phyloP scores from a whole-genome alignment of 1,140 invertebrate genomes.

The Drosophila ambigua region DNA sequence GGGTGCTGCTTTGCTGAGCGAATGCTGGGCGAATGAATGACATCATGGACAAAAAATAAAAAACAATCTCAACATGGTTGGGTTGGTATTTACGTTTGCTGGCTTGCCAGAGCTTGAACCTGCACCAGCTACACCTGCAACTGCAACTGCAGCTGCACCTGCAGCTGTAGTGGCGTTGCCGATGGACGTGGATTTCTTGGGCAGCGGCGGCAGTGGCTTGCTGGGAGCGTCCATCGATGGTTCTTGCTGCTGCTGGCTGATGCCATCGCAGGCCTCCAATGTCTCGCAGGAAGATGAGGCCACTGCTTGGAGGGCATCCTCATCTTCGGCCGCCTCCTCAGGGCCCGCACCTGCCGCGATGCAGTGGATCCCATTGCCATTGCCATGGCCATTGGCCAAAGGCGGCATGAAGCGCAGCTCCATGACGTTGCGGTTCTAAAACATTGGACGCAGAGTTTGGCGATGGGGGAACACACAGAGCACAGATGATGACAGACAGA shows the following conservation, averaged over 20 bases:
- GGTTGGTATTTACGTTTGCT: constrained; percentile 55
- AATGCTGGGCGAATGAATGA: constrained; percentile 30
- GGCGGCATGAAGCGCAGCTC: constrained; percentile 81
- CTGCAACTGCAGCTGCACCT: constrained; percentile 19
- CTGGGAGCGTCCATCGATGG: constrained; percentile 54
- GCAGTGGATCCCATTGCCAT: constrained; percentile 20
- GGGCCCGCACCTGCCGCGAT: not conserved
- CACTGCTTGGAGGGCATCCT: constrained; percentile 4
- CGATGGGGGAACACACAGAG: constrained; percentile 31
- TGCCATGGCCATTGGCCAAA: constrained; percentile 31
- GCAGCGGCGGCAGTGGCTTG: constrained; percentile 75
- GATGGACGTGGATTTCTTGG: constrained; percentile 41
- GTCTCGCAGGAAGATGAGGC: constrained; percentile 81
- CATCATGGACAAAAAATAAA: constrained; percentile 42
- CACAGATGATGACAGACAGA: constrained; percentile 12
- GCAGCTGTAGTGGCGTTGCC: constrained; percentile 11
- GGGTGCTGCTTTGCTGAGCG: not conserved
- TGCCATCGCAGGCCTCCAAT: constrained; percentile 71
- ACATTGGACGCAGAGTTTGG: constrained; percentile 70
- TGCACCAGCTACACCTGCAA: constrained; percentile 8
- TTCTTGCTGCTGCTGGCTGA: constrained; percentile 11
- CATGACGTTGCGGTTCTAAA: constrained; percentile 84
- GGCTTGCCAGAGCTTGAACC: constrained; percentile 19
- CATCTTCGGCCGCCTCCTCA: constrained; percentile 16
- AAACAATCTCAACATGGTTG: constrained; percentile 64